These are phyloP conservation scores for Buteo buteo DNA, from an alignment of 2,113 vertebrate genomes.

Conservation along the genomic window DNA sequence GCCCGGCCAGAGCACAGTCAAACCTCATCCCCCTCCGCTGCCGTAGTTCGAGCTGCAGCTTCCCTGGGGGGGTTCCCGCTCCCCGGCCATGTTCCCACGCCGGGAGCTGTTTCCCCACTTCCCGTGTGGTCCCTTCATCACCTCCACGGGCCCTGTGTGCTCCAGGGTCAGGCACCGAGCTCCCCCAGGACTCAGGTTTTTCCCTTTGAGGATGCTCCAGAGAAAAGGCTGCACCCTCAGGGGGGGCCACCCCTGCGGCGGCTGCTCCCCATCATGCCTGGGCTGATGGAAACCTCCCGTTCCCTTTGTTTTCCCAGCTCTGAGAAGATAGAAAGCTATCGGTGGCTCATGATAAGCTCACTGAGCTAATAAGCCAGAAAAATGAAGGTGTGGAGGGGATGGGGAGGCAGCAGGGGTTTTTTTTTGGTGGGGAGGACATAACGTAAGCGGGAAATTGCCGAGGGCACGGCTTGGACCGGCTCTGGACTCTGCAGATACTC, in stretches of 20 bases:
- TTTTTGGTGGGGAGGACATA: background rate
- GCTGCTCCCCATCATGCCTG: background rate
- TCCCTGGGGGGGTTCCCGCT: background rate
- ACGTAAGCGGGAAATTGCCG: rapidly evolving
- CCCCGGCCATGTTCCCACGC: background rate
- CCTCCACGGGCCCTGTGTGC: background rate
- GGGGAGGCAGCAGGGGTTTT: too few species aligned
- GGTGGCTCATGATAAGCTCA: background rate
- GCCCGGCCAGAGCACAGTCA: too few species aligned
- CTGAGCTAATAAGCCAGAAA: background rate
- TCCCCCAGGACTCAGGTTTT: background rate
- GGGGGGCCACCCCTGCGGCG: background rate
- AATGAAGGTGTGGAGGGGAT: background rate
- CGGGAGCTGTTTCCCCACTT: background rate
- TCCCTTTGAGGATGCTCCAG: background rate
- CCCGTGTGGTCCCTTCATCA: background rate
- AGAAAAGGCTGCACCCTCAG: background rate
- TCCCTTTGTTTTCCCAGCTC: background rate
- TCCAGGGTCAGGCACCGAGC: background rate
- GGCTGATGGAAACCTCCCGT: background rate
- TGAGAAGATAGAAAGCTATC: background rate
- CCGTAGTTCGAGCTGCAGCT: background rate
- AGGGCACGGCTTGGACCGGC: background rate
- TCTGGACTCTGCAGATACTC: background rate
- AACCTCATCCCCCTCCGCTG: background rate